Evolutionary conservation across 2,888 invertebrate genomes (phyloP).

Genomic region (Trichopria drosophilae): DNA sequence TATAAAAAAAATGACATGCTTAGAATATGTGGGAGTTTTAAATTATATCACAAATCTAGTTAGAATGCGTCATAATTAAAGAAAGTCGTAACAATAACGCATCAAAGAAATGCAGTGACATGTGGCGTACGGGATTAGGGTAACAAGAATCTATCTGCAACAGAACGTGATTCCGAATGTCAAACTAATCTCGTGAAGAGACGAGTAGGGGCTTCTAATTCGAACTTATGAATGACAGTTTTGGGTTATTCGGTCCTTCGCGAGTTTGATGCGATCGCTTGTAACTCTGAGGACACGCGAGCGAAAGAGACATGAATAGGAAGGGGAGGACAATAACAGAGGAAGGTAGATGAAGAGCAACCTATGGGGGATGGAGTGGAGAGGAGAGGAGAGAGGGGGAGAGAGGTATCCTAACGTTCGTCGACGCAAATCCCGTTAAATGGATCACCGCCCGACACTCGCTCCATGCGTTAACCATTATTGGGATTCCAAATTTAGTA

Average conservation of each 20-base stretch:
- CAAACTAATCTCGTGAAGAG: conserved; percentile 21
- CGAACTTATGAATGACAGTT: conserved; percentile 28
- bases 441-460: conserved; percentile 26
- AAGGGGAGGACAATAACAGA: background rate
- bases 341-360: background rate
- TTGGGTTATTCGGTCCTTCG: conserved; percentile 32
- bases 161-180: too few species aligned
- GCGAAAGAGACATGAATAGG: background rate
- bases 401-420: conserved; percentile 29
- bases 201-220: conserved; percentile 26
- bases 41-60: too few species aligned
- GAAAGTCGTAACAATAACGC: too few species aligned
- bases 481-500: conserved; percentile 38
- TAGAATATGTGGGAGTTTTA: too few species aligned
- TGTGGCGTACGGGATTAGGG: too few species aligned
- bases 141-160: too few species aligned
- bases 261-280: too few species aligned
- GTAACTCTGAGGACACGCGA: too few species aligned
- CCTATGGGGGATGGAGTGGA: conserved; percentile 7
- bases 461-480: conserved; percentile 24
- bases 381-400: background rate
- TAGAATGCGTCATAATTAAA: too few species aligned
- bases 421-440: conserved; percentile 41
- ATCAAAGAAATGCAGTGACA: too few species aligned
- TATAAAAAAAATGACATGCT: too few species aligned